These are phyloP conservation scores for Synergus gifuensis DNA, from an alignment of 2,888 invertebrate species.

Conservation along the genomic window DNA sequence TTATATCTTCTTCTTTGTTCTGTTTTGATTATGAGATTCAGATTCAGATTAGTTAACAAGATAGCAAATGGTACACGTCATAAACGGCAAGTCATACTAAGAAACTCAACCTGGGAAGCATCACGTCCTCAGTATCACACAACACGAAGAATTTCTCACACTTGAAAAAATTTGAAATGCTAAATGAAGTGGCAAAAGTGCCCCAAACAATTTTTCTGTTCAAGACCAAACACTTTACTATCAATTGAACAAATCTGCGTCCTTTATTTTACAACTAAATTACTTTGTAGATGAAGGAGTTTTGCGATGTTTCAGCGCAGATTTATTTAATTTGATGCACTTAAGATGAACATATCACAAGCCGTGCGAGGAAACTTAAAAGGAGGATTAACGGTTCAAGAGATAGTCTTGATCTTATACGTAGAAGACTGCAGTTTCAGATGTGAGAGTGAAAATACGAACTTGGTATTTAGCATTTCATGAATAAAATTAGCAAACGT, in stretches of 20 bases:
- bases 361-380: not conserved
- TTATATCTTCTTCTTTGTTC: too few relatives aligned
- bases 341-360: not conserved
- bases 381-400: not conserved
- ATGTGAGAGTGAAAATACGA: not conserved
- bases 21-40: not conserved
- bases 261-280: not conserved
- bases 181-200: not conserved
- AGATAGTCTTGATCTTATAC: not conserved
- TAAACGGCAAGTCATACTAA: not conserved
- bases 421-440: not conserved
- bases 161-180: not conserved
- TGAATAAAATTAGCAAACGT: not conserved
- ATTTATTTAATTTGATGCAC: not conserved
- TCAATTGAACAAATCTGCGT: not conserved
- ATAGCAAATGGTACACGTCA: not conserved
- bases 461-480: not conserved
- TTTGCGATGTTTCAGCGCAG: not conserved
- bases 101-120: not conserved
- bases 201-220: not conserved
- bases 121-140: not conserved
- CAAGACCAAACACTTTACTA: not conserved
- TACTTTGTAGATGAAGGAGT: not conserved
- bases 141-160: not conserved
- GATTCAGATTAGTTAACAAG: not conserved